A percentile compares a stretch with the other conserved stretches of the same genome.
Evolutionary conservation across 1,140 invertebrate species (phyloP).

Genomic region (Drosophila repletoides): DNA sequence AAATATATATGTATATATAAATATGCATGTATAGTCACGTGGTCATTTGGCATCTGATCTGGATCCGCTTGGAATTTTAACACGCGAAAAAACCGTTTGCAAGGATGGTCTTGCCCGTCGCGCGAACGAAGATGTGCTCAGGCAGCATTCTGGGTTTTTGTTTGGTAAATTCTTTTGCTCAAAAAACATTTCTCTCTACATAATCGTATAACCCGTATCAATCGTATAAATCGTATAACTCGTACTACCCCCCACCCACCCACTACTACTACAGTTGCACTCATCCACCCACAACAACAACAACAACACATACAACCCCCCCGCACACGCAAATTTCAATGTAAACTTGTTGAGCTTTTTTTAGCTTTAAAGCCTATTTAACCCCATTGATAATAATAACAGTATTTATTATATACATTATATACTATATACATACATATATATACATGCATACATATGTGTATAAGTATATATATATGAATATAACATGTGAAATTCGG

Average conservation of each 20-base stretch:
- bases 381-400: too few species aligned
- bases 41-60: conserved; percentile 97
- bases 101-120: conserved; percentile 84
- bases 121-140: conserved; percentile 82
- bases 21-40: conserved; percentile 89
- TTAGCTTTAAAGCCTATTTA: conserved; percentile 23
- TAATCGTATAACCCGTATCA: conserved; percentile 4
- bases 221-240: too few species aligned
- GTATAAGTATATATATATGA: conserved; percentile 10
- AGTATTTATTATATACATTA: conserved; percentile 2
- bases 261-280: conserved; percentile 13
- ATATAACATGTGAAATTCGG: conserved; percentile 75
- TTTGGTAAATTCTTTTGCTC: conserved; percentile 81
- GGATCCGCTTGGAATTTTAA: conserved; percentile 93
- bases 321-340: conserved; percentile 21
- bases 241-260: conserved; percentile 15
- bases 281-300: conserved; percentile 5
- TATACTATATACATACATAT: conserved; percentile 11
- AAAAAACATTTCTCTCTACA: conserved; percentile 19
- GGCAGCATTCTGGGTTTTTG: conserved; percentile 82
- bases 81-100: conserved; percentile 76
- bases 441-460: not conserved
- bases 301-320: conserved; percentile 11
- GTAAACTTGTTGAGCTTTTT: not conserved
- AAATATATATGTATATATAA: conserved; percentile 43